Evolutionary conservation across 1,140 invertebrate species (phyloP).

Genomic region (Arctopsyche grandis): DNA sequence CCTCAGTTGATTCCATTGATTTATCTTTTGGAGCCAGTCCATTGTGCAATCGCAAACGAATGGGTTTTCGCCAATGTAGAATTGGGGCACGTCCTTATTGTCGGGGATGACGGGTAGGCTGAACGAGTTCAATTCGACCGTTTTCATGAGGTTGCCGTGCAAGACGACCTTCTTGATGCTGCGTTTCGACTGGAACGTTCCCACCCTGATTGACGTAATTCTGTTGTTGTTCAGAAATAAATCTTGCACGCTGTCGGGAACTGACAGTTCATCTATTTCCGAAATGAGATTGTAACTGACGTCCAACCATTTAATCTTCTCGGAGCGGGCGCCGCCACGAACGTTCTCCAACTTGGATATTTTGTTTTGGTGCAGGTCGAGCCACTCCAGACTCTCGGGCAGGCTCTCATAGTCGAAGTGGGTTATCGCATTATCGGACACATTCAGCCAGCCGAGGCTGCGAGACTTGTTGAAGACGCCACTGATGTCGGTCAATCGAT

Average conservation of each 20-base stretch:
- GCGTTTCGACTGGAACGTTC: conserved; percentile 78
- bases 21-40: conserved; percentile 85
- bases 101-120: conserved; percentile 73
- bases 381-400: conserved; percentile 74
- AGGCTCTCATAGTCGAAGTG: conserved; percentile 78
- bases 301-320: conserved; percentile 80
- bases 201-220: conserved; percentile 76
- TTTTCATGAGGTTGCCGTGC: conserved; percentile 78
- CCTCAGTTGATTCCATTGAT: conserved; percentile 73
- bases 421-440: conserved; percentile 74
- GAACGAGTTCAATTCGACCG: conserved; percentile 78
- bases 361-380: conserved; percentile 77
- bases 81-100: conserved; percentile 74
- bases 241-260: conserved; percentile 80
- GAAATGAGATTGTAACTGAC: conserved; percentile 79
- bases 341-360: conserved; percentile 76
- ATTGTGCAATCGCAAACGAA: conserved; percentile 86
- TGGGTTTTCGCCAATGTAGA: conserved; percentile 85
- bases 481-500: conserved; percentile 74
- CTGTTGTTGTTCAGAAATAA: conserved; percentile 82
- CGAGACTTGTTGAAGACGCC: conserved; percentile 74
- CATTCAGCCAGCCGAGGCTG: conserved; percentile 76
- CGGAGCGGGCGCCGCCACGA: conserved; percentile 78
- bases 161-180: conserved; percentile 81
- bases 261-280: conserved; percentile 73